A percentile compares a stretch with the other conserved stretches of the same genome.
phyloP scores from a whole-genome alignment of 2,888 invertebrate genomes.

The Lobophora halterata region DNA sequence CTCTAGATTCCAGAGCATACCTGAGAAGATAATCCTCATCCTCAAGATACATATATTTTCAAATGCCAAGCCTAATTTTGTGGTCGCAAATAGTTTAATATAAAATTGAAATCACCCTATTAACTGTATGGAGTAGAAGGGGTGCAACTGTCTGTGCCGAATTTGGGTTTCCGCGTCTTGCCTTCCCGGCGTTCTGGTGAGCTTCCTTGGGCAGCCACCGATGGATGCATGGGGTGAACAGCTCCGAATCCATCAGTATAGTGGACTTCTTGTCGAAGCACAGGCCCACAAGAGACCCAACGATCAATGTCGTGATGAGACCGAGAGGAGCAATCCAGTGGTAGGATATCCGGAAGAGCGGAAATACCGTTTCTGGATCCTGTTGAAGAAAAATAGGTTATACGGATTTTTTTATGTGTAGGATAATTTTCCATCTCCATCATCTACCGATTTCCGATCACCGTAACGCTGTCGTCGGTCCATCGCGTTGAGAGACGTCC shows the following conservation, averaged over 20 bases:
- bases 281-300: slow-evolving; percentile 83
- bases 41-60: too few relatives aligned
- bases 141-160: slow-evolving; percentile 48
- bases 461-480: too few relatives aligned
- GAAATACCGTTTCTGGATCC: slow-evolving; percentile 81
- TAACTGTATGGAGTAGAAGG: slow-evolving; percentile 48
- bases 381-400: slow-evolving; percentile 38
- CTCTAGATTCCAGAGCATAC: too few relatives aligned
- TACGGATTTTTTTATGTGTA: too few relatives aligned
- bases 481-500: too few relatives aligned
- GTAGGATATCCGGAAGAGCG: slow-evolving; percentile 88
- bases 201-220: slow-evolving; percentile 53
- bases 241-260: slow-evolving; percentile 59
- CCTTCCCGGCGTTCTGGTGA: slow-evolving; percentile 47
- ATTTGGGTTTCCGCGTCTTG: slow-evolving; percentile 23
- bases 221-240: slow-evolving; percentile 65
- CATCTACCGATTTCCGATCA: too few relatives aligned
- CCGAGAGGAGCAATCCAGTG: slow-evolving; percentile 91
- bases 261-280: slow-evolving; percentile 48
- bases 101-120: slow-evolving; percentile 37
- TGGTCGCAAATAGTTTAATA: too few relatives aligned
- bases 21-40: too few relatives aligned
- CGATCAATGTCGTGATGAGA: slow-evolving; percentile 82
- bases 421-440: too few relatives aligned
- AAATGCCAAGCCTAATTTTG: too few relatives aligned